phyloP scores from a whole-genome alignment of 2,113 vertebrate species.

The Lethenteron reissneri region DNA sequence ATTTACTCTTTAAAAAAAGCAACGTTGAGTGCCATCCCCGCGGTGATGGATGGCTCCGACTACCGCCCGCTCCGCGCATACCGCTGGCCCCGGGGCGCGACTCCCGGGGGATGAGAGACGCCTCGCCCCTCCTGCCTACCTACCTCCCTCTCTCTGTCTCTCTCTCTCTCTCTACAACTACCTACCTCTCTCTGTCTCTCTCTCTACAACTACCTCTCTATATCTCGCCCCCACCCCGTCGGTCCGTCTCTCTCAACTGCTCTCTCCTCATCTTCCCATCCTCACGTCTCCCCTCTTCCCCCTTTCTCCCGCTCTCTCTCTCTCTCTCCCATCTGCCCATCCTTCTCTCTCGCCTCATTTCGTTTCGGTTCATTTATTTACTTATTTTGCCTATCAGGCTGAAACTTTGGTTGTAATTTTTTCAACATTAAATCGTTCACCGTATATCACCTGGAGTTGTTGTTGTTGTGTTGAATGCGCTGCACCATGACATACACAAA shows the following conservation, averaged over 20 bases:
- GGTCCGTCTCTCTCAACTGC: background rate
- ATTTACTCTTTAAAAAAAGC: no score
- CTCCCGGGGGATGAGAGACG: no score
- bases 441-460: no score
- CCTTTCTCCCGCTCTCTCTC: background rate
- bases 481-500: no score
- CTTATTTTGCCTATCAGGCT: no score
- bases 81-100: no score
- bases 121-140: background rate
- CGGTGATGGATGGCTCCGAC: no score
- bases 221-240: background rate
- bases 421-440: no score
- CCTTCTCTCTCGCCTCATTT: slow-evolving; percentile 1
- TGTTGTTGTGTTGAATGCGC: no score
- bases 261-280: background rate
- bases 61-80: no score
- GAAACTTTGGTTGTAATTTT: no score
- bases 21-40: no score
- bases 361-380: background rate
- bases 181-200: background rate
- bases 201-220: background rate
- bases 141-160: background rate
- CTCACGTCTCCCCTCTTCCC: background rate
- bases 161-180: background rate
- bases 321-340: background rate